Evolutionary conservation across 2,888 invertebrate genomes (phyloP).

Genomic region (Agriopis marginaria): DNA sequence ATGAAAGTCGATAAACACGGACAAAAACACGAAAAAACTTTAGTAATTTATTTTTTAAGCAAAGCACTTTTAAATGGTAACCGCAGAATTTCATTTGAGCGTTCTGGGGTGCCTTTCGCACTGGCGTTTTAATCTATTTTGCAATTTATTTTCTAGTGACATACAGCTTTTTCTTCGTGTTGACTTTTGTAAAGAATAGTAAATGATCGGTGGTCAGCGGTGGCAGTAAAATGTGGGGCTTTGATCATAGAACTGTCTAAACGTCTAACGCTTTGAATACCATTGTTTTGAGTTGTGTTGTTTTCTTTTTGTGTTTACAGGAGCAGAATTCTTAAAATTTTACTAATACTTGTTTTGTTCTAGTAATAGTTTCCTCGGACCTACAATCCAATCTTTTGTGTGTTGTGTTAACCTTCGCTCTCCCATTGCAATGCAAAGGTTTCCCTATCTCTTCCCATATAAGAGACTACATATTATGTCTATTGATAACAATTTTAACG

Average conservation of each 20-base stretch:
- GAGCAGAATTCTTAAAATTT: too few relatives aligned
- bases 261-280: neutral
- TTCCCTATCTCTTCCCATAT: too few relatives aligned
- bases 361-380: too few relatives aligned
- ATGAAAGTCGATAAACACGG: slow-evolving; percentile 36
- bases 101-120: slow-evolving; percentile 38
- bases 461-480: too few relatives aligned
- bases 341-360: too few relatives aligned
- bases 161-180: slow-evolving; percentile 27
- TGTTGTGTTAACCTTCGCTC: too few relatives aligned
- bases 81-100: slow-evolving; percentile 57
- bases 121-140: slow-evolving; percentile 52
- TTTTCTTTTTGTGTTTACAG: neutral
- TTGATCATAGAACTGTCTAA: slow-evolving; percentile 22
- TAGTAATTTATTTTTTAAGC: slow-evolving; percentile 46
- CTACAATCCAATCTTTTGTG: too few relatives aligned
- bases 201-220: slow-evolving; percentile 17
- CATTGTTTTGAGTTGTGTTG: neutral
- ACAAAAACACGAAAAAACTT: slow-evolving; percentile 32
- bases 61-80: slow-evolving; percentile 37
- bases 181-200: slow-evolving; percentile 22
- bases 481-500: too few relatives aligned
- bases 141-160: slow-evolving; percentile 42
- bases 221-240: slow-evolving; percentile 22
- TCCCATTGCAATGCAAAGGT: too few relatives aligned